Percentiles rank a stretch among this genome's conserved stretches.
These are phyloP conservation scores for Hemicentrotus pulcherrimus DNA, from an alignment of 35 echinoderm and acorn worm species.

Conservation along the genomic window DNA sequence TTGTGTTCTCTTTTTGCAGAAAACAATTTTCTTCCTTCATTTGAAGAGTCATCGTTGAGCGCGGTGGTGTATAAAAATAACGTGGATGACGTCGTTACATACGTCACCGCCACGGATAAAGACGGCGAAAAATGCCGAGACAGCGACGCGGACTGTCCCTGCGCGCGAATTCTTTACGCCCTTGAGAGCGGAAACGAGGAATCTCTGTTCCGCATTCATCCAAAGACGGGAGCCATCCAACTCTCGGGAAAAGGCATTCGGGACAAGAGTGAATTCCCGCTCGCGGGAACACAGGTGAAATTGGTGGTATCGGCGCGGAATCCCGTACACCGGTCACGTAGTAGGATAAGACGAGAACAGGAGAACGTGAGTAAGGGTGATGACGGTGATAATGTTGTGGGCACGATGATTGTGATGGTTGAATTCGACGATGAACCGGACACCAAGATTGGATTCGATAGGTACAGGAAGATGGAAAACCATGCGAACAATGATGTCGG, in stretches of 20 bases:
- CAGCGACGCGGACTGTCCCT: conserved; percentile 62
- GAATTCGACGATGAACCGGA: conserved; percentile 5
- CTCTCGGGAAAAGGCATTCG: conserved; percentile 47
- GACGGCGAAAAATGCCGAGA: conserved; percentile 66
- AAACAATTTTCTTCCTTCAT: conserved; percentile 34
- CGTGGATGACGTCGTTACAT: conserved; percentile 66
- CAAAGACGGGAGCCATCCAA: conserved; percentile 67
- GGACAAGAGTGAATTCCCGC: neutral
- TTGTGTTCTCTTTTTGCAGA: conserved; percentile 19
- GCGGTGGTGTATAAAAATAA: conserved; percentile 36
- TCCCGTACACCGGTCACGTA: conserved; percentile 62
- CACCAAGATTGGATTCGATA: conserved; percentile 4
- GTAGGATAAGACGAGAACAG: neutral
- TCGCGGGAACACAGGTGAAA: neutral
- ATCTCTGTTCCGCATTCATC: conserved; percentile 79
- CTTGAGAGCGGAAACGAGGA: conserved; percentile 85
- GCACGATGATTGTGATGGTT: conserved; percentile 46
- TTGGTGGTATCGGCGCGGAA: conserved; percentile 68
- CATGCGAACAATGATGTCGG: neutral
- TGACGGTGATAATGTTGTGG: conserved; percentile 19
- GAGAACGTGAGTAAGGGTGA: neutral
- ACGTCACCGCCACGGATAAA: conserved; percentile 68
- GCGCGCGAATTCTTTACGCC: conserved; percentile 72
- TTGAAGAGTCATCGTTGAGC: conserved; percentile 9
- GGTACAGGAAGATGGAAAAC: neutral